Percentiles rank a stretch among this genome's conserved stretches.
phyloP scores from a whole-genome alignment of 2,888 invertebrate genomes.

The Cordilura impudica region DNA sequence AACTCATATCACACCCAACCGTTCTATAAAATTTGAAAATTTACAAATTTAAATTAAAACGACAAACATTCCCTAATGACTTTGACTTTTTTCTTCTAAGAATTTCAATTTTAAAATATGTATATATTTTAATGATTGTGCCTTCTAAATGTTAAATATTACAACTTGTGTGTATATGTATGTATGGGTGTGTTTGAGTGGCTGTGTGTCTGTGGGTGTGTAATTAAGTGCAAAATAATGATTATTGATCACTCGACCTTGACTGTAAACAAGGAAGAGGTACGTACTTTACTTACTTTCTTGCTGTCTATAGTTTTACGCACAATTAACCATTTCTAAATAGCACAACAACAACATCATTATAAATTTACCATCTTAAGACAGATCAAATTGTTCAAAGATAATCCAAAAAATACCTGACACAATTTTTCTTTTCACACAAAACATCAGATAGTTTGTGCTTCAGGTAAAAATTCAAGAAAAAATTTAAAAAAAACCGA shows the following conservation, averaged over 20 bases:
- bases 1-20: too few relatives aligned
- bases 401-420: neutral
- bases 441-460: neutral
- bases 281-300: neutral
- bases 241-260: slow-evolving; percentile 74
- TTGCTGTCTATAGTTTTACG: neutral
- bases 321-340: neutral
- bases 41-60: too few relatives aligned
- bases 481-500: neutral
- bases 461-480: neutral
- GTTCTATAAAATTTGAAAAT: too few relatives aligned
- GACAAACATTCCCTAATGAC: too few relatives aligned
- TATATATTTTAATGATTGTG: too few relatives aligned
- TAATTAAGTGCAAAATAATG: slow-evolving; percentile 74
- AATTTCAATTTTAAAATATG: too few relatives aligned
- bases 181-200: neutral
- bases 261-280: slow-evolving; percentile 50
- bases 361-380: neutral
- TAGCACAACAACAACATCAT: neutral
- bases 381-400: neutral
- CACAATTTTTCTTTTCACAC: neutral
- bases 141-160: neutral
- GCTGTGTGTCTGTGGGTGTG: neutral
- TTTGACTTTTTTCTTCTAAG: too few relatives aligned
- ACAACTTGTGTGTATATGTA: neutral